Base-by-base conservation (phyloP, 2,113 vertebrate genomes). In the Nothobranchius furzeri region DNA sequence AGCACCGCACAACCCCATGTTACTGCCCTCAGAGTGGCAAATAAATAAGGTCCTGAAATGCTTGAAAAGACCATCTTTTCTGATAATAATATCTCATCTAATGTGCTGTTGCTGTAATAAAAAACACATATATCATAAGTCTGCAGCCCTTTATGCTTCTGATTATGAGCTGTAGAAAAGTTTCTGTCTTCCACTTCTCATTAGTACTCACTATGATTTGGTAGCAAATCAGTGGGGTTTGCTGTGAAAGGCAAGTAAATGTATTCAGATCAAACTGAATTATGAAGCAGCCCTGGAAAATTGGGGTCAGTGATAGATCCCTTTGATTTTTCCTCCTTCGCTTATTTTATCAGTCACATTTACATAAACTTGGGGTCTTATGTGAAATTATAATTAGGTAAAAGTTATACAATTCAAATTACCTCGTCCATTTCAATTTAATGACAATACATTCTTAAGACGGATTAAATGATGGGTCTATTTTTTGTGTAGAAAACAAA, bases 241-340 rank as follows among this genome's bases (percentile, higher is more conserved):
- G 48, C 61, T 0, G 42, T 75, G 68, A 55, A 73, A 73, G 65
- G 45, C 52, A 64, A 60, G 68, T 30, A 74, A 79, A 84, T 78
- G 36, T 68, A 78, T 86, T 78, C 60, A 89, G 67, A 87, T 87
- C 81, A 87, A 89, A 85, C 83, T 85, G 85, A 91, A 91, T 89
- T 75, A 89, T 86, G 70, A 83, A 91, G 79, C 68, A 85, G 81
- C 70, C 82, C 78, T 9, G 49, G 70, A 80, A 85, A 85, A 85
- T 85, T 83, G 79, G 66, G 80, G 79, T 85, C 80, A 85, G 74
- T 57, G 75, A 76, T 75, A 73, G 60, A 79, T 70, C 53, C 20
- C 73, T 88, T 87, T 86, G 76, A 83, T 84, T 77, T 70, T n/a
- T 47, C 25, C 40, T 20, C 35, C 9, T 35, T 53, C 49, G 51